A percentile compares a stretch with the other conserved stretches of the same genome.
These are phyloP conservation scores for Cryptus viduatorius DNA, from an alignment of 2,888 invertebrate species.

Conservation along the genomic window DNA sequence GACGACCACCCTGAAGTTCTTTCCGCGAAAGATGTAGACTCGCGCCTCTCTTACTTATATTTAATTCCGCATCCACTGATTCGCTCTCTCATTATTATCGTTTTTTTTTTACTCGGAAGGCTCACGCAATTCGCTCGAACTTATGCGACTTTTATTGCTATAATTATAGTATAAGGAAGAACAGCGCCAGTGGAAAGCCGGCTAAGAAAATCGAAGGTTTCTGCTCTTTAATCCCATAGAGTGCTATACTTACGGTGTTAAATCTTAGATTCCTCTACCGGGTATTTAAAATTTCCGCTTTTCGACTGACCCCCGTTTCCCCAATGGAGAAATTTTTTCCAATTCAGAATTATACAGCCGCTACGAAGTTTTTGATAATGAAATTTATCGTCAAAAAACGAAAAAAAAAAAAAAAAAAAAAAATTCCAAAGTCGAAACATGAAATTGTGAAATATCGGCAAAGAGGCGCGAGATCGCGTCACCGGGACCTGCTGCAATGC, in stretches of 20 bases:
- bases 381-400: neutral
- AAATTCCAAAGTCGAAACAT: neutral
- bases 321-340: neutral
- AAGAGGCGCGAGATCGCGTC: constrained; percentile 23
- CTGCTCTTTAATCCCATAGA: too few species aligned
- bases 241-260: too few species aligned
- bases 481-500: constrained; percentile 15
- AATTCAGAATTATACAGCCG: too few species aligned
- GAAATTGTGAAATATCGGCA: constrained; percentile 40
- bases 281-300: too few species aligned
- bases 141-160: neutral
- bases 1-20: constrained; percentile 61
- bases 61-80: constrained; percentile 59
- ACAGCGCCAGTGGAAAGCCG: neutral
- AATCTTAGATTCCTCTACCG: too few species aligned
- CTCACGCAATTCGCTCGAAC: neutral
- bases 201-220: too few species aligned
- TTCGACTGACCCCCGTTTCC: too few species aligned
- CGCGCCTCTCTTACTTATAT: constrained; percentile 16
- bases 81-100: constrained; percentile 54
- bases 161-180: constrained; percentile 32
- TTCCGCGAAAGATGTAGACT: constrained; percentile 58
- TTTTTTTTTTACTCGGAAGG: neutral
- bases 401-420: neutral
- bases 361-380: neutral